A percentile compares a stretch with the other conserved stretches of the same genome.
These are phyloP conservation scores for Parus major DNA, from an alignment of 2,113 vertebrate species.

Conservation along the genomic window DNA sequence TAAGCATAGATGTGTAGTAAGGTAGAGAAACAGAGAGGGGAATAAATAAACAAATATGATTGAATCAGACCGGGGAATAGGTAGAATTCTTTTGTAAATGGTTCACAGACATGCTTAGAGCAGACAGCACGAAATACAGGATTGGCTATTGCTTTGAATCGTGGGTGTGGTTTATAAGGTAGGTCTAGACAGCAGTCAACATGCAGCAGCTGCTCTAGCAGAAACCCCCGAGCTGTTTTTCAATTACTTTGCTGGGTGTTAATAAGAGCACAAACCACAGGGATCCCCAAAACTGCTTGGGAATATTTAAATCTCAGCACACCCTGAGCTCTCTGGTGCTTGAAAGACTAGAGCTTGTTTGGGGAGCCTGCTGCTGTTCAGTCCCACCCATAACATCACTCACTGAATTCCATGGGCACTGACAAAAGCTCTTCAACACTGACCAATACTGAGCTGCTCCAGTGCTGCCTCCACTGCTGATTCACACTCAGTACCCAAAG, in stretches of 20 bases:
- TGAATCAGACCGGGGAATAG: not conserved
- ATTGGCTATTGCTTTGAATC: not conserved
- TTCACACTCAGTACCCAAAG: constrained; percentile 87
- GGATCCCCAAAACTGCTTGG: not conserved
- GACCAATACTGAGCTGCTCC: constrained; percentile 78
- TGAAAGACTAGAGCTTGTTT: not conserved
- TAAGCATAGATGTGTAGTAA: not conserved
- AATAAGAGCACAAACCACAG: not conserved
- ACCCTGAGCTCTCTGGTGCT: not conserved
- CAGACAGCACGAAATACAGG: not conserved
- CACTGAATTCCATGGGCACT: not conserved
- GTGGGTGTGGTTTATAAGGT: not conserved
- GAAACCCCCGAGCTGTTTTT: rapidly evolving
- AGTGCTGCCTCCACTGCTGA: constrained; percentile 84
- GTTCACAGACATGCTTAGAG: not conserved
- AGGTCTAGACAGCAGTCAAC: not conserved
- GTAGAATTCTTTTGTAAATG: not conserved
- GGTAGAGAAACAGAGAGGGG: not conserved
- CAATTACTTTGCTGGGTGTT: not conserved
- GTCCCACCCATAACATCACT: no score
- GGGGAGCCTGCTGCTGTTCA: not conserved
- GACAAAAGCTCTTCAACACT: not conserved
- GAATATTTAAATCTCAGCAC: not conserved
- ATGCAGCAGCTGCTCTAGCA: not conserved
- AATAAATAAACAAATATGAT: not conserved